Evolutionary conservation across 2,888 invertebrate species (phyloP), one percentile per base, ranked within the genome.

Genomic region (Eupithecia insigniata): DNA sequence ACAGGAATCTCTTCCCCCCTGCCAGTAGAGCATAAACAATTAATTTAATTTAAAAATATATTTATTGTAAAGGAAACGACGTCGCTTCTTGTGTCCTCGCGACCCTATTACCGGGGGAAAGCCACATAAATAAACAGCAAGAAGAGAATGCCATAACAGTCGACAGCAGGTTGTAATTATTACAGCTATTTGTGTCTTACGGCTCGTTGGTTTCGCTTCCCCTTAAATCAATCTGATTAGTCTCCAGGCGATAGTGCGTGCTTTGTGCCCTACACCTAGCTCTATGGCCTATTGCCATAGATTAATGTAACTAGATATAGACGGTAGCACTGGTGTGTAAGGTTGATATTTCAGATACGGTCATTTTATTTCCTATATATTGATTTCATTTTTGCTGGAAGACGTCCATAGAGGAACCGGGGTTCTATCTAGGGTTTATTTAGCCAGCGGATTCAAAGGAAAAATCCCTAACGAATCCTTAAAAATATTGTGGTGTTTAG

Each of bases 161-260:
- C 71, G 65, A 65, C 67, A 74, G 69, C 66, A 67, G 55, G 55
- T 71, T 64, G 76, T 79, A 74, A 77, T 71, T 75, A 73, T 66
- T 72, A 46, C 58, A 67, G 61, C 69, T 67, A 68, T 67, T 67
- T 61, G 74, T 67, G 61, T 73, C 68, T 69, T 65, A 60, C 71
- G 74, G 75, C 60, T 74, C 77, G 76, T 75, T 79, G 71, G 67
- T 60, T 73, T 16, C 8, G 64, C n/a, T 51, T 69, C 75, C 68
- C 73, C 70, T 71, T 71, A 69, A 74, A 77, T 79, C 77, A 76
- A 76, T 34, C 61, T 74, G 79, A 79, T 79, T 79, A 79, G 76
- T 76, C 79, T 77, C 36, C 74, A 76, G 72, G 75, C 75, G 70
- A 69, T 79, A 71, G 62, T 69, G 69, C 72, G 71, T 77, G 67